Evolutionary conservation across 1,140 invertebrate species (phyloP).

Genomic region (Danaus melanippus): DNA sequence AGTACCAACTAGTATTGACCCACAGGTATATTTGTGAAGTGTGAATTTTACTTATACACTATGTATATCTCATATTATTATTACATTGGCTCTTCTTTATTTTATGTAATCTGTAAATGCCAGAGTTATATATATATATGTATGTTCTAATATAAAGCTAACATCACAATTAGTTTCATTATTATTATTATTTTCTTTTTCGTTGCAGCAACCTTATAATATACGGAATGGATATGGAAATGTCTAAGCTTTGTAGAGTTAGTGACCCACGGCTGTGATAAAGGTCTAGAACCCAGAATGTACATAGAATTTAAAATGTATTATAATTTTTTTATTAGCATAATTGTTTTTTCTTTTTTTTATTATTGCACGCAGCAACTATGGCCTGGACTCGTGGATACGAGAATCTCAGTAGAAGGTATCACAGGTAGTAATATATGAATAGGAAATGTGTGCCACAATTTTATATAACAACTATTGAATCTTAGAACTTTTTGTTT

Average conservation of each 20-base stretch:
- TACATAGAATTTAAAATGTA: constrained; percentile 33
- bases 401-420: constrained; percentile 66
- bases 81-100: too few species aligned
- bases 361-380: constrained; percentile 69
- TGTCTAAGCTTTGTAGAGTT: constrained; percentile 60
- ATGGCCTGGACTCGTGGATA: constrained; percentile 68
- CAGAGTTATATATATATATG: too few species aligned
- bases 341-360: constrained; percentile 36
- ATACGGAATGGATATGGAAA: constrained; percentile 67
- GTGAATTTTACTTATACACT: constrained; percentile 9
- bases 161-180: constrained; percentile 5
- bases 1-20: constrained; percentile 60
- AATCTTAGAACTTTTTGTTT: too few species aligned
- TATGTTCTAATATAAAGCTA: too few species aligned
- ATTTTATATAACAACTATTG: neutral
- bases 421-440: constrained; percentile 68
- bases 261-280: constrained; percentile 63
- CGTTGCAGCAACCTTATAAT: constrained; percentile 68
- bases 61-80: too few species aligned
- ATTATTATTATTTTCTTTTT: constrained; percentile 38
- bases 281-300: constrained; percentile 42
- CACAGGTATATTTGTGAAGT: constrained; percentile 49
- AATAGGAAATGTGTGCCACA: constrained; percentile 2
- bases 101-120: too few species aligned
- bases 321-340: constrained; percentile 39